Evolutionary conservation across 2,113 vertebrate genomes (phyloP), one percentile per base, ranked within the genome.

Genomic region (Python bivittatus): DNA sequence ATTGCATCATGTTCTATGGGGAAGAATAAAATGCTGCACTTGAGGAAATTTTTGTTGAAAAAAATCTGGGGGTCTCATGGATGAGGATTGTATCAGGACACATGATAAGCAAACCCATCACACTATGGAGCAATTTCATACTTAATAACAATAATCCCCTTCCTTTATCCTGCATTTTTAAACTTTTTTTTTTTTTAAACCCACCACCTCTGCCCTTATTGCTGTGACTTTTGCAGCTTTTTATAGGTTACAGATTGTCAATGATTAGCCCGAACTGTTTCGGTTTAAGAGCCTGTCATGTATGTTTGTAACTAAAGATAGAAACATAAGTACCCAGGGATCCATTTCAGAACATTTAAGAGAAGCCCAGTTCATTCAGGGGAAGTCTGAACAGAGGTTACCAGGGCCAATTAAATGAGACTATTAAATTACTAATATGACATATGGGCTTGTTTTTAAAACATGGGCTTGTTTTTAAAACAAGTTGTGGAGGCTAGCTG

Each of bases 281-380:
- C 22, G n/a, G 61, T 44, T 89, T 92, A 27, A 68, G n/a, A 38
- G 42, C 88, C 22, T 54, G 79, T 64, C 88, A 61, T 85, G 83
- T 89, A 85, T 92, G 88, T 92, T 89, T 89, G 91, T 92, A 89
- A 92, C 91, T 92, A 92, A 92, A 89, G 91, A 92, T 92, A 92
- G 91, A 84, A 89, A 92, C 91, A 84, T 54, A 85, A 92, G 64
- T 92, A 2, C 88, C 88, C 53, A 89, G 42, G 57, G 88, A 56
- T 89, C 88, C 27, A 15, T 89, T 84, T 88, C 60, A 48, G 57
- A 42, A 15, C 87, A 8, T 92, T 92, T 89, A 61, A 56, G 38
- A 53, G 79, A 89, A 60, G 88, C 79, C n/a, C 79, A 85, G 88
- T 92, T 89, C 91, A 89, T 92, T 89, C 83, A 61, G 57, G 88